Evolutionary conservation across 2,113 vertebrate species (phyloP).

Genomic region (Sinocyclocheilus rhinocerous): DNA sequence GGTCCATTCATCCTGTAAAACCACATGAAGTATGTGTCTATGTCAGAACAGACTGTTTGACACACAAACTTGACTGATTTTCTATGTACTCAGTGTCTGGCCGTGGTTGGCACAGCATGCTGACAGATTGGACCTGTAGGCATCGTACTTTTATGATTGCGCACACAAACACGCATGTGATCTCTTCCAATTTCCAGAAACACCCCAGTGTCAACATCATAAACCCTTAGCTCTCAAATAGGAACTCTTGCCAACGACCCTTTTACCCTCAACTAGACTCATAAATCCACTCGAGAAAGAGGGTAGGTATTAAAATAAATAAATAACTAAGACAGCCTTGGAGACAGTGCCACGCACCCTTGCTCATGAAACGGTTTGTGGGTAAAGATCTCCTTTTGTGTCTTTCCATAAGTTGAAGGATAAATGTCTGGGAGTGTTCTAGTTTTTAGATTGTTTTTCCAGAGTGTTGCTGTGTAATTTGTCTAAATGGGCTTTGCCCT

Average conservation of each 20-base stretch:
- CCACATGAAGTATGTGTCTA: constrained; percentile 27
- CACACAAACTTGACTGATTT: constrained; percentile 40
- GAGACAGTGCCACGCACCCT: neutral
- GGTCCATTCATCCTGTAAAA: constrained; percentile 7
- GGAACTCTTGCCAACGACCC: neutral
- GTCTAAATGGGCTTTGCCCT: constrained; percentile 70
- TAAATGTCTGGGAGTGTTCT: constrained; percentile 61
- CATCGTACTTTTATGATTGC: constrained; percentile 48
- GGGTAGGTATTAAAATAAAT: neutral
- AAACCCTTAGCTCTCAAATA: constrained; percentile 40
- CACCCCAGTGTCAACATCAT: constrained; percentile 46
- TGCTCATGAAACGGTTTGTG: constrained; percentile 32
- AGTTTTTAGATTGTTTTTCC: constrained; percentile 71
- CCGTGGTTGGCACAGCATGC: neutral
- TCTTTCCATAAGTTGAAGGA: constrained; percentile 70
- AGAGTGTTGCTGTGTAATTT: constrained; percentile 74
- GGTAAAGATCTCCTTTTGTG: constrained; percentile 44
- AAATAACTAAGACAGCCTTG: no score
- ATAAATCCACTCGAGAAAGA: constrained; percentile 33
- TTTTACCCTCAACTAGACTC: constrained; percentile 35
- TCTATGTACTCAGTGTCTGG: constrained; percentile 31
- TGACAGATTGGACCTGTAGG: neutral
- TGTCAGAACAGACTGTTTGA: constrained; percentile 43
- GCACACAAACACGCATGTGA: constrained; percentile 6
- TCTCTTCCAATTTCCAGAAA: neutral